A percentile compares a stretch with the other conserved stretches of the same genome.
These are phyloP conservation scores for Mus pahari DNA, from an alignment of 2,113 vertebrate species.

Conservation along the genomic window DNA sequence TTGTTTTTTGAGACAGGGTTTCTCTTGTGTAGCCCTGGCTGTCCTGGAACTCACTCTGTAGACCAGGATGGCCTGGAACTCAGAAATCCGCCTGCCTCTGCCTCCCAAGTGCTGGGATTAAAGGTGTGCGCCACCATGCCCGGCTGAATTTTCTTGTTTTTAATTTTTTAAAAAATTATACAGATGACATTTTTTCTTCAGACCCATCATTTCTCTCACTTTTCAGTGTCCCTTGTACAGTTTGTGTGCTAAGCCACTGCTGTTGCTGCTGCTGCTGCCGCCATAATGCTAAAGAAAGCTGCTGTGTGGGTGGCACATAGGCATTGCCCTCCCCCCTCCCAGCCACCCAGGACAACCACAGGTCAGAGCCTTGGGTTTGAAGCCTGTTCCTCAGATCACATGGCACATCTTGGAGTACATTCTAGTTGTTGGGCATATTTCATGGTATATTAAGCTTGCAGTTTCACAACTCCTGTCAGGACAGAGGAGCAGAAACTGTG, in stretches of 20 bases:
- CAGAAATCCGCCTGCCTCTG: too few relatives aligned
- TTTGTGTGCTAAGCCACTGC: not conserved
- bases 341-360: not conserved
- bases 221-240: conserved; percentile 29
- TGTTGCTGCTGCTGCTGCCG: not conserved
- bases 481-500: not conserved
- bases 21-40: too few relatives aligned
- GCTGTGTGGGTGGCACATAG: conserved; percentile 16
- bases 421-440: conserved; percentile 4
- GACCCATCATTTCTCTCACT: conserved; percentile 17
- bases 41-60: too few relatives aligned
- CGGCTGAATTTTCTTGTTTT: conserved; percentile 16
- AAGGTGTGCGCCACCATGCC: too few relatives aligned
- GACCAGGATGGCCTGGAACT: too few relatives aligned
- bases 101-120: too few relatives aligned
- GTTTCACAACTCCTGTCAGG: not conserved
- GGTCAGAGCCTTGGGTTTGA: not conserved
- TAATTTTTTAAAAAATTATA: not conserved
- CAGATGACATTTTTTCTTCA: conserved; percentile 62
- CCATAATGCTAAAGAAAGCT: not conserved
- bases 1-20: too few relatives aligned
- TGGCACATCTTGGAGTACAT: not conserved
- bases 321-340: not conserved
- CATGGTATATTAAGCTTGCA: not conserved
- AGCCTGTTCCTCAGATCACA: not conserved